Conservation (phyloP, 2,113 vertebrate genomes). For the Antechinus flavipes region DNA sequence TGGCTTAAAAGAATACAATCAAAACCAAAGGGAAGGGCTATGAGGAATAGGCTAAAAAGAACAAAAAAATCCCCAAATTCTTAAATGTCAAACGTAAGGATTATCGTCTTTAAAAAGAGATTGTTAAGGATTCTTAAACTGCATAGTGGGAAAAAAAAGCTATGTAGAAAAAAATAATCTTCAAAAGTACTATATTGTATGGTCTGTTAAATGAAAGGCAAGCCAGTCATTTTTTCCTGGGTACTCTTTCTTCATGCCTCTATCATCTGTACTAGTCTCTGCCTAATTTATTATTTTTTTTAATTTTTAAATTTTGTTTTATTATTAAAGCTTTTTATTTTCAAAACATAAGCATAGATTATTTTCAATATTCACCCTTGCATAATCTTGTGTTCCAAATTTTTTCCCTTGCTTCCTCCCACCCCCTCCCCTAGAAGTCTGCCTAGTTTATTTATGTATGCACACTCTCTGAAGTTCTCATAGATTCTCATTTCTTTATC, state of each 20-base stretch:
- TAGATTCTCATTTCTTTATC: neutral
- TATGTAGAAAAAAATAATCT: neutral
- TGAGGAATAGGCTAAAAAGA: conserved; percentile 14
- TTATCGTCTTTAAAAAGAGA: conserved; percentile 41
- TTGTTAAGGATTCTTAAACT: neutral
- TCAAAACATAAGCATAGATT: too few relatives aligned
- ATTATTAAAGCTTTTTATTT: too few relatives aligned
- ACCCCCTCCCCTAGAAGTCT: too few relatives aligned
- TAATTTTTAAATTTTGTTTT: too few relatives aligned
- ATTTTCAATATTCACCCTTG: too few relatives aligned
- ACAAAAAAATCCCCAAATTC: conserved; percentile 5
- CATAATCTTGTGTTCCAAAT: too few relatives aligned
- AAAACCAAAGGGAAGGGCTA: conserved; percentile 24
- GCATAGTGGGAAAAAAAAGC: neutral
- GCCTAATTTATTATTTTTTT: neutral
- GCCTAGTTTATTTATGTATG: neutral
- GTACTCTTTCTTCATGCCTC: neutral
- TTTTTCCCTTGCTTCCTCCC: too few relatives aligned
- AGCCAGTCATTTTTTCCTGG: neutral
- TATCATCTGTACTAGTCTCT: neutral
- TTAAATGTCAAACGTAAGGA: conserved; percentile 1
- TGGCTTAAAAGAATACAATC: conserved; percentile 13
- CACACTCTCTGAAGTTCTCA: neutral
- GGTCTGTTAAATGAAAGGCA: neutral
- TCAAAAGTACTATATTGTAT: neutral